These are phyloP conservation scores for Drosophila seclusa DNA, from an alignment of 2,888 invertebrate species.

Conservation along the genomic window DNA sequence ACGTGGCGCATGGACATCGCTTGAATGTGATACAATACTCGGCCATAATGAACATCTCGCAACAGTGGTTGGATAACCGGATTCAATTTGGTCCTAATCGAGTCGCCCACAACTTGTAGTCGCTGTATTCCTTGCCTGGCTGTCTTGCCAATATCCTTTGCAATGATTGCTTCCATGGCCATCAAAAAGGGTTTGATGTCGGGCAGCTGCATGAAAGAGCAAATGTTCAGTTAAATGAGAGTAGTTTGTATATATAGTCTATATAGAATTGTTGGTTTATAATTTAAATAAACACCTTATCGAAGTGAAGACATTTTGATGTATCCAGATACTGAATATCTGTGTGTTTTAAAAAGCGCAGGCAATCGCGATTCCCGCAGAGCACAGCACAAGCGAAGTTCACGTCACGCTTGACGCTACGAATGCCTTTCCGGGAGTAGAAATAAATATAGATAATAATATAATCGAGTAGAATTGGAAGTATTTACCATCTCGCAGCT, in stretches of 20 bases:
- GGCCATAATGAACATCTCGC: constrained; percentile 36
- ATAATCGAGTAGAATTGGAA: background rate
- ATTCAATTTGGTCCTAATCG: constrained; percentile 26
- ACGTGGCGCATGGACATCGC: constrained; percentile 25
- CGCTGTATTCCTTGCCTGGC: constrained; percentile 12
- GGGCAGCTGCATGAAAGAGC: constrained; percentile 39
- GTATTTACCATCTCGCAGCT: constrained; percentile 89
- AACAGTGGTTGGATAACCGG: constrained; percentile 26
- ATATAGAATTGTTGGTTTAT: too few relatives aligned
- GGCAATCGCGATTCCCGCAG: constrained; percentile 46
- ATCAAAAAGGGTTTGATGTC: background rate
- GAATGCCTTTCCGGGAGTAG: constrained; percentile 36
- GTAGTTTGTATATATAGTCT: too few relatives aligned
- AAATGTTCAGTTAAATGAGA: background rate
- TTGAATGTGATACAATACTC: constrained; percentile 8
- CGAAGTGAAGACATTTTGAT: constrained; percentile 58
- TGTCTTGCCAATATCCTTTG: accelerated
- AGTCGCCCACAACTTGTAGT: constrained; percentile 17
- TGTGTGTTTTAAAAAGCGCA: constrained; percentile 41
- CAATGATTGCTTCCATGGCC: constrained; percentile 17
- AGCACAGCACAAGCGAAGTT: constrained; percentile 46
- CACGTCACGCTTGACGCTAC: constrained; percentile 57
- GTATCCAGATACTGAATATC: constrained; percentile 48
- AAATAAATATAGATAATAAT: background rate
- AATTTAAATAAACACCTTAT: constrained; percentile 51